phyloP scores from a whole-genome alignment of 2,113 vertebrate genomes.

The Chauna torquata region DNA sequence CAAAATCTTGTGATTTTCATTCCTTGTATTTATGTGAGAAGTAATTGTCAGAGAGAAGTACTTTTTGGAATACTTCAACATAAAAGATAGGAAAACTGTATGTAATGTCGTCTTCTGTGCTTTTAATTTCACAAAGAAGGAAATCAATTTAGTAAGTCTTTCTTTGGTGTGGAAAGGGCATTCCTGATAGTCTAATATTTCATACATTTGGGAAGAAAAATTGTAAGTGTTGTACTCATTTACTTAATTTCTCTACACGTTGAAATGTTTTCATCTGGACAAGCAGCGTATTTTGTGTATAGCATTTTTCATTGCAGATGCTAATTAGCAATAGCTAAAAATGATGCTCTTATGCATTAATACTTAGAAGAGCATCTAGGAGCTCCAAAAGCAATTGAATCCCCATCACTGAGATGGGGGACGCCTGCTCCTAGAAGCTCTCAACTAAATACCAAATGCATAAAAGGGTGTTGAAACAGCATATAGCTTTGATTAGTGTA shows the following conservation, averaged over 20 bases:
- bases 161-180: not conserved
- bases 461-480: not conserved
- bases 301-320: not conserved
- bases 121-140: not conserved
- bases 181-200: not conserved
- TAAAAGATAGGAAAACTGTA: not conserved
- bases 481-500: not conserved
- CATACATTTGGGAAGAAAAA: not conserved
- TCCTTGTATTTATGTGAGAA: not conserved
- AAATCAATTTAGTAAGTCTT: not conserved
- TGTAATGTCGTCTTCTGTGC: not conserved
- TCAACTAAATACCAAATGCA: not conserved
- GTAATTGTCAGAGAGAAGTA: not conserved
- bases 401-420: not conserved
- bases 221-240: not conserved
- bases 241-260: not conserved
- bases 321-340: constrained; percentile 11
- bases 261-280: not conserved
- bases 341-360: not conserved
- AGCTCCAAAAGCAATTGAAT: not conserved
- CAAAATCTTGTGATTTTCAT: not conserved
- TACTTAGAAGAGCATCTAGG: not conserved
- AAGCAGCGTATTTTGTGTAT: not conserved
- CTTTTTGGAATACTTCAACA: not conserved
- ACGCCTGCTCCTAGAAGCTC: not conserved